Conservation (phyloP, 2,797 vertebrate species). For the Calcarius lapponicus region DNA sequence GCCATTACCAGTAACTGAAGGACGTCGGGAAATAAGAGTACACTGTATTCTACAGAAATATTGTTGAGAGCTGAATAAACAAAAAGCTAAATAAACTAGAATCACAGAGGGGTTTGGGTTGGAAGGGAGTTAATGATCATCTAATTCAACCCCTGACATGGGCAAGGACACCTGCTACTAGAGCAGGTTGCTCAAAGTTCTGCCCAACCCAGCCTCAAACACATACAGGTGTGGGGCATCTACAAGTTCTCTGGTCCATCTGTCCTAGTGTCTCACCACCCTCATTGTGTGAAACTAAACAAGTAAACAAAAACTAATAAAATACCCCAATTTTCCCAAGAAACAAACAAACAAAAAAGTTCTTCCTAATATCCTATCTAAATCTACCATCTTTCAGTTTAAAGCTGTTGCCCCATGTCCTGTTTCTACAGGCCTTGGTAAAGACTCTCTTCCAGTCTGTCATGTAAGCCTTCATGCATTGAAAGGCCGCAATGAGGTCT, state of each 20-base stretch:
- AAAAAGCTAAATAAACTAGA: neutral
- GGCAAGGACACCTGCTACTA: neutral
- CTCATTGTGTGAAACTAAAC: neutral
- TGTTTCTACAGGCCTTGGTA: neutral
- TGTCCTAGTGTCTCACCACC: neutral
- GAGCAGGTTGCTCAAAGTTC: neutral
- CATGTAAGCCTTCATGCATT: accelerated
- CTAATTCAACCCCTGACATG: accelerated
- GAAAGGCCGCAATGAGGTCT: neutral
- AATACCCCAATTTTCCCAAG: neutral
- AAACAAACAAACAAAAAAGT: neutral
- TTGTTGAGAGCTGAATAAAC: neutral
- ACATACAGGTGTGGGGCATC: neutral
- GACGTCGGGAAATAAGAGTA: neutral
- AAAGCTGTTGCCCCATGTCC: neutral
- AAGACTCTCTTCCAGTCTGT: too few relatives aligned
- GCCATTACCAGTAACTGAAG: neutral
- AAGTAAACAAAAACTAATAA: neutral
- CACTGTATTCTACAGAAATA: neutral
- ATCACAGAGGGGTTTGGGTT: neutral
- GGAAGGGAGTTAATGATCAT: neutral
- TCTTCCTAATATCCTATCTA: neutral
- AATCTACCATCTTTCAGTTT: neutral
- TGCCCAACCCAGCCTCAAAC: accelerated
- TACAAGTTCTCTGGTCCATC: neutral